Percentiles rank a stretch among this genome's conserved stretches.
Conservation (phyloP, 2,797 vertebrate species). For the Mastacembelus armatus region DNA sequence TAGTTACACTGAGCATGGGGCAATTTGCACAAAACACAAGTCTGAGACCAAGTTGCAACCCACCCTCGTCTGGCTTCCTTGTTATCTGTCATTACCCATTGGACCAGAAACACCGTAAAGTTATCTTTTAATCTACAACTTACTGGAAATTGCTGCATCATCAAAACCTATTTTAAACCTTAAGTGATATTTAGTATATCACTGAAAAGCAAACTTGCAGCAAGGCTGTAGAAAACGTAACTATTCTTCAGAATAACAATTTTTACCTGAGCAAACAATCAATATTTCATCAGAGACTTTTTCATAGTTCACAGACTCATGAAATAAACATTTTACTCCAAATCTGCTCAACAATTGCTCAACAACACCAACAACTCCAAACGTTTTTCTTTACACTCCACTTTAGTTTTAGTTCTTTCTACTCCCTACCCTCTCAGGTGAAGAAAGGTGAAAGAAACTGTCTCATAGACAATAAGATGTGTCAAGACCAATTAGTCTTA, state of each 20-base stretch:
- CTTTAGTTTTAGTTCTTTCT: slow-evolving; percentile 3
- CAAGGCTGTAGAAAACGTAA: slow-evolving; percentile 29
- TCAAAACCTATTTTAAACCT: too few relatives aligned
- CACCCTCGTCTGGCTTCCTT: neutral
- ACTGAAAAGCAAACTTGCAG: slow-evolving; percentile 15
- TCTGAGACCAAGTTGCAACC: slow-evolving; percentile 9
- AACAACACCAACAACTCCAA: slow-evolving; percentile 33
- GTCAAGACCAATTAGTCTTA: slow-evolving; percentile 60
- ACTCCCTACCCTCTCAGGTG: neutral
- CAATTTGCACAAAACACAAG: neutral
- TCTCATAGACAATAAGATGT: slow-evolving; percentile 18
- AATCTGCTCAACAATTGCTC: slow-evolving; percentile 33
- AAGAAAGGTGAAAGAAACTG: slow-evolving; percentile 42
- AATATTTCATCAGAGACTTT: slow-evolving; percentile 64
- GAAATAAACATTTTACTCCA: slow-evolving; percentile 54
- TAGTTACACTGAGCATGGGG: neutral
- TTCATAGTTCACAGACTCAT: slow-evolving; percentile 48
- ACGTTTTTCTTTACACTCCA: slow-evolving; percentile 19
- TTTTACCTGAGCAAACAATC: slow-evolving; percentile 48
- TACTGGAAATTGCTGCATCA: slow-evolving; percentile 7
- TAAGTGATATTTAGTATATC: slow-evolving; percentile 11
- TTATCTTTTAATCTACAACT: slow-evolving; percentile 6
- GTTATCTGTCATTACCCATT: neutral
- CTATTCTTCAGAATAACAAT: slow-evolving; percentile 38
- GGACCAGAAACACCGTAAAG: neutral